Percentiles rank a stretch among this genome's conserved stretches.
Conservation (phyloP, 2,797 vertebrate genomes). For the Decapterus maruadsi region DNA sequence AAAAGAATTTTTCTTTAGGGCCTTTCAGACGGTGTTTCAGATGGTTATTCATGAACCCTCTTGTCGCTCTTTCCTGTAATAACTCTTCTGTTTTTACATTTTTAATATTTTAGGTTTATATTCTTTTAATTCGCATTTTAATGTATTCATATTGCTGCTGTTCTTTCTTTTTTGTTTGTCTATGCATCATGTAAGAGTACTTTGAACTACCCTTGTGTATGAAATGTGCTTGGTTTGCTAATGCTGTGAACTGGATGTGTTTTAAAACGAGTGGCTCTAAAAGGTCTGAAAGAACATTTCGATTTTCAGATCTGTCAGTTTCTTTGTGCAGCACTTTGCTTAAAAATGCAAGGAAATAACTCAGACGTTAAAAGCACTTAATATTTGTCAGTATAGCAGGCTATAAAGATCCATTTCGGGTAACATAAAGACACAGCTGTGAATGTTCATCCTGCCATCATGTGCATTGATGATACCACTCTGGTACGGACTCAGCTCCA, state of each 20-base stretch:
- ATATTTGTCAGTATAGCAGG: not conserved
- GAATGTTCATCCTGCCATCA: constrained; percentile 19
- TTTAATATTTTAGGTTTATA: not conserved
- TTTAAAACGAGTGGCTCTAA: not conserved
- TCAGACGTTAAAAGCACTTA: not conserved
- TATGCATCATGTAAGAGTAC: not conserved
- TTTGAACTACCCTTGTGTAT: no score
- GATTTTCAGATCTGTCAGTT: constrained; percentile 7
- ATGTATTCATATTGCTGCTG: not conserved
- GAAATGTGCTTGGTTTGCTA: not conserved
- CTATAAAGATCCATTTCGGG: not conserved
- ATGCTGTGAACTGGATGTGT: not conserved
- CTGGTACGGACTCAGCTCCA: constrained; percentile 8
- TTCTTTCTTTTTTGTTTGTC: not conserved
- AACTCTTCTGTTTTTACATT: no score
- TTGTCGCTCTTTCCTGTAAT: not conserved
- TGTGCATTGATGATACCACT: not conserved
- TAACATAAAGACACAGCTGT: constrained; percentile 16
- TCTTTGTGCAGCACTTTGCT: not conserved
- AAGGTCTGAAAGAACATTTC: not conserved
- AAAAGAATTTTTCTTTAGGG: no score
- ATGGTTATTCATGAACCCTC: no score
- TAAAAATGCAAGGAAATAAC: not conserved
- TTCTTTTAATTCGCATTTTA: not conserved
- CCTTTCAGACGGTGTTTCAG: no score